These are phyloP conservation scores for Drosophila rellima DNA, from an alignment of 2,888 invertebrate species.

Conservation along the genomic window DNA sequence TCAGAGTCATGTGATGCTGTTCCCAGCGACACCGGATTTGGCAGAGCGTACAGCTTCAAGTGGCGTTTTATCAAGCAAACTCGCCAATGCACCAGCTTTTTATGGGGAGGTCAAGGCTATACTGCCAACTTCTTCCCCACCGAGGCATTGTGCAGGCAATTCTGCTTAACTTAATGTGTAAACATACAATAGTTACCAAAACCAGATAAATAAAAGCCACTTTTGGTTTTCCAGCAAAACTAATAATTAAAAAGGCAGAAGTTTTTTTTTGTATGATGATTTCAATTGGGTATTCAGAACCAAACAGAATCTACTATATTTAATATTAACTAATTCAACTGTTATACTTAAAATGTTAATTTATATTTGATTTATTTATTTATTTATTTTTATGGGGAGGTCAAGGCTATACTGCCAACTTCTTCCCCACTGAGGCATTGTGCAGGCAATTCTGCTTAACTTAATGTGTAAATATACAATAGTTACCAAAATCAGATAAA, in stretches of 20 bases:
- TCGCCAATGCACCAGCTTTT: background rate
- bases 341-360: no score
- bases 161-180: background rate
- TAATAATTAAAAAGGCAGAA: no score
- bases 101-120: slow-evolving; percentile 3
- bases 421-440: background rate
- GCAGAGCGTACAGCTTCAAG: background rate
- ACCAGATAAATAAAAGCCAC: background rate
- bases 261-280: no score
- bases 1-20: background rate
- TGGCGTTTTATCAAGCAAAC: background rate
- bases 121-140: background rate
- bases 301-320: no score
- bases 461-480: background rate
- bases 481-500: background rate
- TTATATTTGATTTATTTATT: no score
- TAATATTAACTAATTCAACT: no score
- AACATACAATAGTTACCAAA: background rate
- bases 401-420: background rate
- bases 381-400: slow-evolving; percentile 9
- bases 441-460: background rate
- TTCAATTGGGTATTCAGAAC: no score
- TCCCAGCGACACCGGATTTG: background rate
- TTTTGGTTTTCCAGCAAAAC: no score
- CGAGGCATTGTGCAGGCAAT: background rate